Evolutionary conservation across 2,888 invertebrate species (phyloP).

Genomic region (Tetheella fluctuosa): DNA sequence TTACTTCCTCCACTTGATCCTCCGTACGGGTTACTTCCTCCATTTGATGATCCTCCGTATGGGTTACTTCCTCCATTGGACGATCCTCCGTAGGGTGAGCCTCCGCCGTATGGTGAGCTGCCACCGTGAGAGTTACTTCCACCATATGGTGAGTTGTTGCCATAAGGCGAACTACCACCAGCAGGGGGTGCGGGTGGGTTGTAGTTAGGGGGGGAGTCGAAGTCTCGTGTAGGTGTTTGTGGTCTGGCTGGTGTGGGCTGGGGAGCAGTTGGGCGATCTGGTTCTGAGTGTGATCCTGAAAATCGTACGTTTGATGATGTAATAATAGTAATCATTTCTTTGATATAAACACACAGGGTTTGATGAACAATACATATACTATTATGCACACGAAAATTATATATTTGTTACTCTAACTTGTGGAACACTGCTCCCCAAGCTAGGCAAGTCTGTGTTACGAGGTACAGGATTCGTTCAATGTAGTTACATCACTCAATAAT

Average conservation of each 20-base stretch:
- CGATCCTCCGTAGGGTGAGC: slow-evolving; percentile 29
- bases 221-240: slow-evolving; percentile 55
- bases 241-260: slow-evolving; percentile 57
- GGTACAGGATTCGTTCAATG: too few relatives aligned
- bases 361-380: too few relatives aligned
- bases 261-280: slow-evolving; percentile 51
- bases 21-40: slow-evolving; percentile 42
- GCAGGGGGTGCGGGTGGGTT: slow-evolving; percentile 73
- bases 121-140: slow-evolving; percentile 34
- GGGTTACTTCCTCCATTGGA: slow-evolving; percentile 33
- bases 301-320: not conserved
- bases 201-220: slow-evolving; percentile 69
- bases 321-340: not conserved
- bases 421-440: too few relatives aligned
- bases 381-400: too few relatives aligned
- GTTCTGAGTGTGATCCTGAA: slow-evolving; percentile 73
- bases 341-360: too few relatives aligned
- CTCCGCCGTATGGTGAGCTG: slow-evolving; percentile 32
- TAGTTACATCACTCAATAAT: too few relatives aligned
- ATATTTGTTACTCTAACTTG: too few relatives aligned
- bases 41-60: slow-evolving; percentile 37
- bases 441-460: too few relatives aligned
- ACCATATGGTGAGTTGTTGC: slow-evolving; percentile 37
- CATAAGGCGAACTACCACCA: slow-evolving; percentile 36
- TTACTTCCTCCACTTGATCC: slow-evolving; percentile 46